Evolutionary conservation across 2,797 vertebrate genomes (phyloP).

Genomic region (Poeciliopsis paucimaculata): DNA sequence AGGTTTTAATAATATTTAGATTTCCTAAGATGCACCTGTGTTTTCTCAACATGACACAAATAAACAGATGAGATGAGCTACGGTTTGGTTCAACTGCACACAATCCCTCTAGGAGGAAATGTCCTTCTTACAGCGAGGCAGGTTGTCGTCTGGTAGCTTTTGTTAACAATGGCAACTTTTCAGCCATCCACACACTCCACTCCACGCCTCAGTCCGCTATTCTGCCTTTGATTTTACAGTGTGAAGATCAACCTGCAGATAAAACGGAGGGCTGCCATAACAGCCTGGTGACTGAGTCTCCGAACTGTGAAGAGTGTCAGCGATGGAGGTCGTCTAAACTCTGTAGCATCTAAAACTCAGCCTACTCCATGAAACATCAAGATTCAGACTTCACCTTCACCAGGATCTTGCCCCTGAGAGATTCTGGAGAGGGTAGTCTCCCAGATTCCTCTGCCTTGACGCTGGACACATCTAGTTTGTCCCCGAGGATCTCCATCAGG

Average conservation of each 20-base stretch:
- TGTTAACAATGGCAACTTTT: too few species aligned
- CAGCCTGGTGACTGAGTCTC: background rate
- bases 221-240: conserved; percentile 41
- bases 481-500: conserved; percentile 89
- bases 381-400: conserved; percentile 87
- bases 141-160: background rate
- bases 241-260: conserved; percentile 12
- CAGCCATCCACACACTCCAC: background rate
- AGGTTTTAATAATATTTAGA: background rate
- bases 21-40: background rate
- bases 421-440: conserved; percentile 89
- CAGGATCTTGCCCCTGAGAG: conserved; percentile 92
- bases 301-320: background rate
- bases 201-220: conserved; percentile 2
- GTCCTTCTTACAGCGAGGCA: background rate
- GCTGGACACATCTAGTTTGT: conserved; percentile 90
- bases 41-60: background rate
- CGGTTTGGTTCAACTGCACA: background rate
- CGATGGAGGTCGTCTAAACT: background rate
- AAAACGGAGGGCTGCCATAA: conserved; percentile 9
- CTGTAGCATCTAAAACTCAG: background rate
- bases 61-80: conserved; percentile 4
- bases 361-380: background rate
- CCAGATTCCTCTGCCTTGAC: conserved; percentile 81
- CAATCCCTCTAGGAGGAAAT: background rate